Evolutionary conservation across 2,888 invertebrate genomes (phyloP), one percentile per base, ranked within the genome.

Genomic region (Physocephala rufipes): DNA sequence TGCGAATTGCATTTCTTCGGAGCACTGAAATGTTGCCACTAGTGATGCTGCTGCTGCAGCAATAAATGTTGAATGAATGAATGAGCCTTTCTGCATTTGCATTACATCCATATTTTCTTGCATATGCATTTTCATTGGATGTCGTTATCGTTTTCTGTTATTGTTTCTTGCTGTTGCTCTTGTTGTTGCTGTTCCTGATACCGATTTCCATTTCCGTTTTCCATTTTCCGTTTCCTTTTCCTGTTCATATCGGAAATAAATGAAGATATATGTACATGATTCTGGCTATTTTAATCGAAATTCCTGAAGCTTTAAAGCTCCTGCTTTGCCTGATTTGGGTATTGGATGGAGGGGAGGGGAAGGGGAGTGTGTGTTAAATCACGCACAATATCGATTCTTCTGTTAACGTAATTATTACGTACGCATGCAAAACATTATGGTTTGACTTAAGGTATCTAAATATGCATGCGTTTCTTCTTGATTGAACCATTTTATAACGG

Each of bases 161-260:
- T 61, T 53, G n/a, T n/a, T n/a, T n/a, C n/a, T n/a, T n/a, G n/a
- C n/a, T n/a, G n/a, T n/a, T n/a, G n/a, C n/a, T n/a, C n/a, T n/a
- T n/a, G n/a, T 47, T 21, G 24, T 21, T n/a, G n/a, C n/a, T n/a
- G n/a, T 67, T 59, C 59, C 58, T 36, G 55, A 16, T 66, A 43
- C 55, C 47, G 59, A 59, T 59, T 67, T 59, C 67, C 49, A 61
- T 67, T 59, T 68, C 62, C 68, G 49, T 26, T 61, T 36, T 61
- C 49, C 59, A n/a, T 45, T 21, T 63, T 43, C 19, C 45, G 26
- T 65, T 16, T 61, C n/a, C 61, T 61, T 15, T 63, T 26, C 2
- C 47, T 21, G n/a, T 47, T 13, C 45, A 26, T 9, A 36, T 36
- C 36, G 36, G 4, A 36, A 36, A 9, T 9, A 36, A 36, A 36